Conservation (phyloP, 2,797 vertebrate genomes). For the Silurus lanzhouensis region DNA sequence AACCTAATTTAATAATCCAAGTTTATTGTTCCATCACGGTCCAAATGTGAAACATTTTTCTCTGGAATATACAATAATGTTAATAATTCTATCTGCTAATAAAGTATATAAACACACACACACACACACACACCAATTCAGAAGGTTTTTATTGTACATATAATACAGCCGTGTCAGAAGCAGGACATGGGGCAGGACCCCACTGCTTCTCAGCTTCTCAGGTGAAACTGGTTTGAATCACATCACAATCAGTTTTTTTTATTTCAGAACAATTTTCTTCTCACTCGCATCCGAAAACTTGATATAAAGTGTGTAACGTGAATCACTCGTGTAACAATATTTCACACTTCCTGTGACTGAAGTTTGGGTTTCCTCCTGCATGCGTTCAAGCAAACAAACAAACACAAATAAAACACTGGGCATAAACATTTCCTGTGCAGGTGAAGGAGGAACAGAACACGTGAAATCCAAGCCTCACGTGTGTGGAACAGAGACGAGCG, state of each 20-base stretch:
- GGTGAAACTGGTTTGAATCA: constrained; percentile 50
- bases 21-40: not conserved
- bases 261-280: not conserved
- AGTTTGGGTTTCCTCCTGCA: not conserved
- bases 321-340: not conserved
- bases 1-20: accelerated
- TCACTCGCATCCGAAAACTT: no score
- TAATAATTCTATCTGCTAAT: no score
- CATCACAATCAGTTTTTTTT: constrained; percentile 41
- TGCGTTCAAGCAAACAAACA: not conserved
- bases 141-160: constrained; percentile 72
- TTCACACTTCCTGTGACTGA: no score
- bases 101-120: not conserved
- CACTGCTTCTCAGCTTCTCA: constrained; percentile 71
- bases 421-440: not conserved
- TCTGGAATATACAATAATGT: no score
- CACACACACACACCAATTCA: not conserved
- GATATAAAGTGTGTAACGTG: not conserved
- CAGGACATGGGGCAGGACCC: constrained; percentile 46
- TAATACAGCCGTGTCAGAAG: constrained; percentile 67
- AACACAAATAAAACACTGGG: not conserved
- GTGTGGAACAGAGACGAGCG: not conserved
- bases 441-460: no score
- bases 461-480: not conserved
- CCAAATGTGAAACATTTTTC: no score